Conservation (phyloP, 2,113 vertebrate species). For the Periophthalmus modestus region DNA sequence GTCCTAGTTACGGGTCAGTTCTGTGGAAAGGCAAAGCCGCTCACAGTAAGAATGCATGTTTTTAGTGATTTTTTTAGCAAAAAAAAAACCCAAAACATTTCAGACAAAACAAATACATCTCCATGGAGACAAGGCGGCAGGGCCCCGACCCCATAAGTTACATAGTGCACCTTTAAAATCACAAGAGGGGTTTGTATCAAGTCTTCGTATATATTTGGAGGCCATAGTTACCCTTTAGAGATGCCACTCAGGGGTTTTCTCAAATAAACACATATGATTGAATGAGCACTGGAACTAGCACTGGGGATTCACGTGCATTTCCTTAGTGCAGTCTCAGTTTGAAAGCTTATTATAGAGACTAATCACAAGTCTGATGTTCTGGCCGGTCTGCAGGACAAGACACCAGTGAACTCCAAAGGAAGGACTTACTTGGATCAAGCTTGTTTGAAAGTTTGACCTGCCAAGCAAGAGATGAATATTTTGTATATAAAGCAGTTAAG, state of each 20-base stretch:
- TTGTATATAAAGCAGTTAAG: neutral
- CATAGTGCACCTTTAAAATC: no score
- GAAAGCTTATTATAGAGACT: conserved; percentile 51
- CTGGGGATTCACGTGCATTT: conserved; percentile 29
- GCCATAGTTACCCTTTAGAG: conserved; percentile 16
- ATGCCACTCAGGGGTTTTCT: conserved; percentile 22
- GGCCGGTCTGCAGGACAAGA: conserved; percentile 42
- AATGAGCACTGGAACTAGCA: conserved; percentile 29
- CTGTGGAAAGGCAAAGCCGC: no score
- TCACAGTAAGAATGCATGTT: no score
- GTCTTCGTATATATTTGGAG: no score
- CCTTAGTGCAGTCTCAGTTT: conserved; percentile 31
- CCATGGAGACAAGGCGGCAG: no score
- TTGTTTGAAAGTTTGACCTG: neutral
- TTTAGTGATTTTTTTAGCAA: no score
- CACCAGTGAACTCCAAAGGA: conserved; percentile 40
- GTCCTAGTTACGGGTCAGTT: no score
- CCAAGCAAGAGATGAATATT: neutral
- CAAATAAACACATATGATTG: conserved; percentile 46
- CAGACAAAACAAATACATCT: no score
- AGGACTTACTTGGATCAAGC: conserved; percentile 23
- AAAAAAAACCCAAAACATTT: no score
- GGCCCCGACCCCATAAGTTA: no score
- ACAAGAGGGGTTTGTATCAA: no score
- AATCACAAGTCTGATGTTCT: conserved; percentile 47